phyloP scores from a whole-genome alignment of 1,140 invertebrate genomes.

The Marisa cornuarietis region DNA sequence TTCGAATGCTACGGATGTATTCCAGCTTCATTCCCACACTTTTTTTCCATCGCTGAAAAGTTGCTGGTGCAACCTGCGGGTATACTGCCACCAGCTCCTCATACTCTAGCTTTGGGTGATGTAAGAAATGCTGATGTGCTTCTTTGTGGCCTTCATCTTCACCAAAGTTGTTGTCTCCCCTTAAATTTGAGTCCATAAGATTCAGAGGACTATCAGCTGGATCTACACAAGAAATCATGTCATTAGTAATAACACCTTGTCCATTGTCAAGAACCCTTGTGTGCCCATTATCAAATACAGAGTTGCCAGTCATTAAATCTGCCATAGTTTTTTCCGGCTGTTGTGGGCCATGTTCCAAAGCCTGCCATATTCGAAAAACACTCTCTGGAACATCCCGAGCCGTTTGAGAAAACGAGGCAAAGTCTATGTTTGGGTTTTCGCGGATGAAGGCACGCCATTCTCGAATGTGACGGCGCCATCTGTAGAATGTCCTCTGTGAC shows the following conservation, averaged over 20 bases:
- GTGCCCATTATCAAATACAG: too few relatives aligned
- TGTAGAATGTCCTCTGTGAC: constrained; percentile 28
- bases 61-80: background rate
- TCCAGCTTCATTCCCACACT: constrained; percentile 16
- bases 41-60: constrained; percentile 24
- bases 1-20: constrained; percentile 17
- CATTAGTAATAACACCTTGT: too few relatives aligned
- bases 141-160: too few relatives aligned
- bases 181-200: too few relatives aligned
- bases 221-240: too few relatives aligned
- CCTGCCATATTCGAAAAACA: constrained; percentile 27
- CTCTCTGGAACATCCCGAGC: constrained; percentile 24
- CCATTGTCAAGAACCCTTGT: too few relatives aligned
- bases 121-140: constrained; percentile 7
- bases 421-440: constrained; percentile 28
- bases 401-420: constrained; percentile 19
- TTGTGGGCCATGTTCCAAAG: background rate
- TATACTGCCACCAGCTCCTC: constrained; percentile 6
- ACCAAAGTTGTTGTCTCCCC: too few relatives aligned
- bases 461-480: constrained; percentile 27
- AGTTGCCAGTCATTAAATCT: too few relatives aligned
- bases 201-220: too few relatives aligned
- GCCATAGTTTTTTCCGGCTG: too few relatives aligned
- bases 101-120: constrained; percentile 15
- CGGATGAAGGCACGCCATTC: constrained; percentile 18